phyloP scores from a whole-genome alignment of 2,888 invertebrate species.

The Xestia xanthographa region DNA sequence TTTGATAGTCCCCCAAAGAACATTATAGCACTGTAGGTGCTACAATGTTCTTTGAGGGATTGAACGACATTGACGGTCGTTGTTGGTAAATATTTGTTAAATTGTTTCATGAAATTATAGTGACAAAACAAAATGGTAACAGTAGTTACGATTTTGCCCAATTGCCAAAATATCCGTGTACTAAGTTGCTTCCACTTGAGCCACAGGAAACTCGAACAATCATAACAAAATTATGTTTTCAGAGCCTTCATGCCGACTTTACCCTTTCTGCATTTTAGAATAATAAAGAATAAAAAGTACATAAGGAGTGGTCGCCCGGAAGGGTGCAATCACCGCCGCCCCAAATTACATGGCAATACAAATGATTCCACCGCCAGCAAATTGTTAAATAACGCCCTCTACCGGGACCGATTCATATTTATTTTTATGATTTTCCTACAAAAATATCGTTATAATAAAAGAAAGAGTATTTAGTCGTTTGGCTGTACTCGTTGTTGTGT shows the following conservation, averaged over 20 bases:
- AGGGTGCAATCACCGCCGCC: slow-evolving; percentile 59
- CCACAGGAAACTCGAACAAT: slow-evolving; percentile 16
- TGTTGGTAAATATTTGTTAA: neutral
- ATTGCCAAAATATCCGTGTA: neutral
- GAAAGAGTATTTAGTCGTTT: slow-evolving; percentile 55
- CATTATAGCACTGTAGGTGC: too few relatives aligned
- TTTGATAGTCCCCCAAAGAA: too few relatives aligned
- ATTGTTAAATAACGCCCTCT: slow-evolving; percentile 62
- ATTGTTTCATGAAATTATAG: neutral
- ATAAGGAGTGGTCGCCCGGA: slow-evolving; percentile 57
- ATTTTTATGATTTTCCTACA: slow-evolving; percentile 58
- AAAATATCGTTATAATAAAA: slow-evolving; percentile 55
- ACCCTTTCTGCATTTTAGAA: slow-evolving; percentile 51
- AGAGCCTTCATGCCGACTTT: slow-evolving; percentile 25
- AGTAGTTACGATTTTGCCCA: neutral
- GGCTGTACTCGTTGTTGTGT: neutral
- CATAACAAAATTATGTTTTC: slow-evolving; percentile 28
- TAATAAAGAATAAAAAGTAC: slow-evolving; percentile 52
- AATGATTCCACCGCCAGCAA: slow-evolving; percentile 57
- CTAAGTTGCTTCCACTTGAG: neutral
- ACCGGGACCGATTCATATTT: slow-evolving; percentile 61
- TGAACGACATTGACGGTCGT: neutral
- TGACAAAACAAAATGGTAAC: neutral
- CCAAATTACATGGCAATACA: slow-evolving; percentile 66
- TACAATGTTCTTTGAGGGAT: neutral